Conservation (phyloP, 2,888 invertebrate species). For the Drosophila barbarae region DNA sequence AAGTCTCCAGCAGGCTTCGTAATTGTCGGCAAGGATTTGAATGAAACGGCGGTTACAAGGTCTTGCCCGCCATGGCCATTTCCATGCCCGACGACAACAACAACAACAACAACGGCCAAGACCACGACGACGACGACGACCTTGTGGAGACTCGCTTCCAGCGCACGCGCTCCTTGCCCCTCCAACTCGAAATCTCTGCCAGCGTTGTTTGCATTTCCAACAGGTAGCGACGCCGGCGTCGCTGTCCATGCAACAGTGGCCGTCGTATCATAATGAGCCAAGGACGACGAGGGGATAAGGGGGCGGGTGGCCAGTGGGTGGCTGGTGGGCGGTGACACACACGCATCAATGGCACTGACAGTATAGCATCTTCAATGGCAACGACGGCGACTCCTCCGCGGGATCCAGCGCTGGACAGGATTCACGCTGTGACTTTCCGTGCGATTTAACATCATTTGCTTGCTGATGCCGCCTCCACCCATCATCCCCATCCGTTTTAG, state of each 20-base stretch:
- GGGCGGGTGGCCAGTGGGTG: constrained; percentile 29
- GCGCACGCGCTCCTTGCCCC: constrained; percentile 49
- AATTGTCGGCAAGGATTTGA: constrained; percentile 19
- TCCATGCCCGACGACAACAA: not conserved
- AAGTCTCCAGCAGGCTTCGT: constrained; percentile 16
- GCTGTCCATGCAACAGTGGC: constrained; percentile 65
- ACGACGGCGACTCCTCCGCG: constrained; percentile 23
- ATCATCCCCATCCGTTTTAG: not conserved
- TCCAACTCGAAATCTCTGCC: constrained; percentile 25
- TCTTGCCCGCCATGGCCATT: constrained; percentile 18
- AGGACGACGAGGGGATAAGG: constrained; percentile 13
- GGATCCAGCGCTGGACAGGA: constrained; percentile 39
- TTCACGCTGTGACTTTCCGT: constrained; percentile 48
- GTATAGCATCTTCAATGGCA: constrained; percentile 25
- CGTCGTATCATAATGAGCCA: constrained; percentile 62
- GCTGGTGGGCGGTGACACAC: constrained; percentile 26
- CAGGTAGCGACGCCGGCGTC: constrained; percentile 63
- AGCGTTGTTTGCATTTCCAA: constrained; percentile 69
- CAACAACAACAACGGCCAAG: not conserved
- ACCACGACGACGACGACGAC: constrained; percentile 2
- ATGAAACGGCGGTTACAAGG: constrained; percentile 28
- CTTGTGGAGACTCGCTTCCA: constrained; percentile 64
- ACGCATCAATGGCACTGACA: constrained; percentile 24
- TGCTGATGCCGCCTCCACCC: constrained; percentile 13
- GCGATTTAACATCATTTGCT: constrained; percentile 61